Percentiles rank a stretch among this genome's conserved stretches.
Evolutionary conservation across 2,113 vertebrate species (phyloP).

Genomic region (Ovis canadensis): DNA sequence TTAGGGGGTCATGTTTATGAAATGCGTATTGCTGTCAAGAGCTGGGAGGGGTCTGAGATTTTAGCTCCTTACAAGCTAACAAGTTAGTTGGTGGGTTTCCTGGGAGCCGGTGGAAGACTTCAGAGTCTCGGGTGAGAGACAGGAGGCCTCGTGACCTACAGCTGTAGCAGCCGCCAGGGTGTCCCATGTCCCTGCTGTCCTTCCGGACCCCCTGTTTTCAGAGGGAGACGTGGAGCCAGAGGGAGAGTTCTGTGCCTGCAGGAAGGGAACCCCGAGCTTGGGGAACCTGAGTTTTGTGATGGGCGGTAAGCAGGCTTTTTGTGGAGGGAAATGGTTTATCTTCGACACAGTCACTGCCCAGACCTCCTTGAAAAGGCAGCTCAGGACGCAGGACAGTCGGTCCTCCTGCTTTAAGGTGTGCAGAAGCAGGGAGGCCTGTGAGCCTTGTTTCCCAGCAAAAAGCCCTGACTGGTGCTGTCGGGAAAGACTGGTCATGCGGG

Average conservation of each 20-base stretch:
- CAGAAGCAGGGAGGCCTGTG: not conserved
- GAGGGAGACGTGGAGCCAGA: accelerated
- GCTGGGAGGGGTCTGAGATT: not conserved
- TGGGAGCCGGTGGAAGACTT: not conserved
- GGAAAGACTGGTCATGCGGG: not conserved
- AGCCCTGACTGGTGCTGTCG: not conserved
- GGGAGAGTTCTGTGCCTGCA: too few species aligned
- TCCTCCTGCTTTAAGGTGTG: not conserved
- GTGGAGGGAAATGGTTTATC: not conserved
- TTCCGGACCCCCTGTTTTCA: not conserved
- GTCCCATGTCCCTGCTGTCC: not conserved
- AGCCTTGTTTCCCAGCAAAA: not conserved
- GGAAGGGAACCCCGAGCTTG: too few species aligned
- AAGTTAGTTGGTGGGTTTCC: not conserved
- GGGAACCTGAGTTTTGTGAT: not conserved
- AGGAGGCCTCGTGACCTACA: not conserved
- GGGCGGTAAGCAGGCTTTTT: not conserved
- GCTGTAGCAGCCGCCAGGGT: not conserved
- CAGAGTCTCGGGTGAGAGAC: not conserved
- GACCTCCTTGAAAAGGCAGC: not conserved
- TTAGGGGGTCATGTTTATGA: not conserved
- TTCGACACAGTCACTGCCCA: not conserved
- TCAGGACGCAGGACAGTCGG: not conserved
- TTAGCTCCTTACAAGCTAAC: not conserved
- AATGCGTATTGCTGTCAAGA: not conserved